Base-by-base conservation (phyloP, 2,888 invertebrate genomes). In the Troilus luridus region DNA sequence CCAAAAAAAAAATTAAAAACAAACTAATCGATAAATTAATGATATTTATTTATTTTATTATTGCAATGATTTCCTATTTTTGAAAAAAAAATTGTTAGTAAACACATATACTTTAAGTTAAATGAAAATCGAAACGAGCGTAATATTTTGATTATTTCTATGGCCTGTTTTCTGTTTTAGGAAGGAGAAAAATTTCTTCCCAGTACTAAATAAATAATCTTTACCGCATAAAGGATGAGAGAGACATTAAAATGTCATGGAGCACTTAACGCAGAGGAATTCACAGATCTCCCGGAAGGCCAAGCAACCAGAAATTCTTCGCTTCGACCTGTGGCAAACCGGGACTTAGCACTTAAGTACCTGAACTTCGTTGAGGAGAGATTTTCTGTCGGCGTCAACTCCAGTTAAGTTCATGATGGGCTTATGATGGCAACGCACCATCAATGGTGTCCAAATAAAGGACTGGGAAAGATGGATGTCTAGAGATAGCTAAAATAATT, bases 261-360 rank as follows among this genome's bases (percentile, higher is more conserved):
- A 77, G 41, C 41, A 77, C 72, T 77, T 77, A 77, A 41, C 27
- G 41, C 72, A 41, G 72, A 14, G 72, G 72, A 77, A 77, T 77
- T 27, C 9, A 17, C 17, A 6, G 72, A 77, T 77, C 27, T 27
- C 72, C 41, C 72, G 72, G 41, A 77, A 77, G 72, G 72, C 41
- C 41, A 77, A 77, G 41, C 72, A 67, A 7, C 67, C 17, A 41
- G 72, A 41, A 77, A 77, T 77, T 41, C 41, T 67, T 24, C 67
- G 67, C 67, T 24, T 77, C 72, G 11, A 24, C 12, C 12, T 24
- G 67, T 12, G 1, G 11, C 72, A 0, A 77, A 77, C 17, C 27
- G 72, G 72, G 24, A 67, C 67, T 67, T 67, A 27, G 24, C 27
- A 41, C 41, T 77, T 77, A 77, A 77, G 72, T 77, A 27, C 19